phyloP scores from a whole-genome alignment of 2,888 invertebrate species.

The Zootermopsis nevadensis region DNA sequence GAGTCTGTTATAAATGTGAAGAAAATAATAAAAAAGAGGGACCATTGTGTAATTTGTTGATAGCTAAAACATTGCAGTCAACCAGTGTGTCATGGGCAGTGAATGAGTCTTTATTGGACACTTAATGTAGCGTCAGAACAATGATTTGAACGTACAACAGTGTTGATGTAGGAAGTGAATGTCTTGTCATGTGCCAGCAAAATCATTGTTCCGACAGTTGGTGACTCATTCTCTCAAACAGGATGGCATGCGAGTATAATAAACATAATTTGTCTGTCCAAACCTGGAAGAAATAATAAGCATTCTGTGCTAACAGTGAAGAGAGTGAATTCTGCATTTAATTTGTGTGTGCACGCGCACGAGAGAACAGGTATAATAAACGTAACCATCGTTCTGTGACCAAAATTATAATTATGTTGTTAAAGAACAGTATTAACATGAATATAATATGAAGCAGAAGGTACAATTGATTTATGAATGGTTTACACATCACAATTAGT shows the following conservation, averaged over 20 bases:
- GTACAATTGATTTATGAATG: neutral
- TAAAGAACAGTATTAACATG: slow-evolving; percentile 1
- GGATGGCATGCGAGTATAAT: neutral
- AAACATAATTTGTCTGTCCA: neutral
- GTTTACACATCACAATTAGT: neutral
- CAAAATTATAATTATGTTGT: neutral
- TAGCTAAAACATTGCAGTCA: neutral
- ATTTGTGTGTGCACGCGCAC: no score
- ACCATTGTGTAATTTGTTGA: neutral
- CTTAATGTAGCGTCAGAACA: neutral
- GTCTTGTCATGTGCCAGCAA: neutral
- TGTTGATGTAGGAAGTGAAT: neutral
- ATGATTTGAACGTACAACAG: neutral
- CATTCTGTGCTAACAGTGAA: neutral
- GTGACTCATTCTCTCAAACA: neutral
- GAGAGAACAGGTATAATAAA: slow-evolving; percentile 2
- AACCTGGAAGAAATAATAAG: neutral
- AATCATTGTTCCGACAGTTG: neutral
- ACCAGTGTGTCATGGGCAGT: neutral
- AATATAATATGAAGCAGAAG: neutral
- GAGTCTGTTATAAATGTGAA: neutral
- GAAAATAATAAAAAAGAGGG: neutral
- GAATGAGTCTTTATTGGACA: neutral
- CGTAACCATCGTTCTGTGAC: neutral
- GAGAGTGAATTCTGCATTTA: neutral